Evolutionary conservation across 1,140 invertebrate species (phyloP).

Genomic region (Hylyphantes graminicola): DNA sequence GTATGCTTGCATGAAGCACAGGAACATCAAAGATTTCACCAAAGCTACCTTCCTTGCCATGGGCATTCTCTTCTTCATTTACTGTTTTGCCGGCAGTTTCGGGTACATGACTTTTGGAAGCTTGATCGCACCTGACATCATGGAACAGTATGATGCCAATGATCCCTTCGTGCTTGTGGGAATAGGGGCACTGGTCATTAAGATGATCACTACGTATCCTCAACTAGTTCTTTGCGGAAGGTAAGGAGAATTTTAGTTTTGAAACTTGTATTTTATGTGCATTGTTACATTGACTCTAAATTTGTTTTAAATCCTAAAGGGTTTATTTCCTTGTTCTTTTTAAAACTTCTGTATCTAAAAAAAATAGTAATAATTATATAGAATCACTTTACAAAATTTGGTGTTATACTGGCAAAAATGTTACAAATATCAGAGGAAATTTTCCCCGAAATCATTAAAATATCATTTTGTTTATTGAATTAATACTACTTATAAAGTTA

Average conservation of each 20-base stretch:
- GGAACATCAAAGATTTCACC: constrained; percentile 72
- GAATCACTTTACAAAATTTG: too few species aligned
- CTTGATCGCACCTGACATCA: constrained; percentile 75
- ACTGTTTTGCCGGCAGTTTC: constrained; percentile 75
- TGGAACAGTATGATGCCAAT: constrained; percentile 71
- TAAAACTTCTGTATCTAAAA: too few species aligned
- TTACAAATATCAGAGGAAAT: too few species aligned
- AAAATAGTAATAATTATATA: too few species aligned
- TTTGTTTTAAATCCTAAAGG: too few species aligned
- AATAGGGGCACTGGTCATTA: constrained; percentile 75
- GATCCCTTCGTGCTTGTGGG: constrained; percentile 69
- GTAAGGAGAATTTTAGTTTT: constrained; percentile 62
- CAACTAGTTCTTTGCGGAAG: constrained; percentile 79
- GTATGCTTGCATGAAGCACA: constrained; percentile 72
- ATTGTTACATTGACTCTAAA: too few species aligned
- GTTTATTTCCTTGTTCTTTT: too few species aligned
- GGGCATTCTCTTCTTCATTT: constrained; percentile 74
- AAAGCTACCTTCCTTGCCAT: constrained; percentile 73
- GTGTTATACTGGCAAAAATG: too few species aligned
- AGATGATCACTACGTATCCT: constrained; percentile 80
- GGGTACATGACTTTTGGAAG: constrained; percentile 78
- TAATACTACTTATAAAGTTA: too few species aligned
- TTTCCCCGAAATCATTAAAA: too few species aligned
- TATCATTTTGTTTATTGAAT: too few species aligned
- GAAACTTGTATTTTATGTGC: too few species aligned